Conservation (phyloP, 2,888 invertebrate species). For the Dexiosoma caninum region DNA sequence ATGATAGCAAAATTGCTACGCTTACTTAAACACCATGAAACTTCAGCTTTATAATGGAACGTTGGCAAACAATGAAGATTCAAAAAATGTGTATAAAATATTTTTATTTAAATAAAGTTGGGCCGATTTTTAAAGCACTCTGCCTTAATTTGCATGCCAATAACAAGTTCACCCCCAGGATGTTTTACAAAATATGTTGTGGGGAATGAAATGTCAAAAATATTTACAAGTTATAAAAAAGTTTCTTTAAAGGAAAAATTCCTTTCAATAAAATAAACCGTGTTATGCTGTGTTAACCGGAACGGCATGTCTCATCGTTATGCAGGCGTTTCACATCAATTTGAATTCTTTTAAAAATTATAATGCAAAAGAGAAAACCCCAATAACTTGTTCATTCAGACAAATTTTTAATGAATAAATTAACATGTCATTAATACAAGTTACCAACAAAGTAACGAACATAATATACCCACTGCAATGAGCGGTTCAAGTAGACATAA, state of each 20-base stretch:
- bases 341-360: no score
- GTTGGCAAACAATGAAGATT: not conserved
- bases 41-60: not conserved
- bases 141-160: not conserved
- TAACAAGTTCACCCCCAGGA: no score
- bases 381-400: not conserved
- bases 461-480: not conserved
- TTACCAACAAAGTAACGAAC: not conserved
- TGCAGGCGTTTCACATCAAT: no score
- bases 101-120: not conserved
- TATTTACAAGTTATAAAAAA: no score
- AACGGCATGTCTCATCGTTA: no score
- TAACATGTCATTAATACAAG: constrained; percentile 6
- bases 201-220: no score
- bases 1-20: constrained; percentile 48
- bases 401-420: constrained; percentile 19
- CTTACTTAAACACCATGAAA: constrained; percentile 46
- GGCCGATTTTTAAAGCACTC: not conserved
- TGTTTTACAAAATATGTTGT: not conserved
- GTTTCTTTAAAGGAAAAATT: no score
- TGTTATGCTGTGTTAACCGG: no score
- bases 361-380: no score
- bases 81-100: not conserved
- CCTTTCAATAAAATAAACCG: no score
- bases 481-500: not conserved